Conservation (phyloP, 23 tunicate genomes). For the Corella eumyota region DNA sequence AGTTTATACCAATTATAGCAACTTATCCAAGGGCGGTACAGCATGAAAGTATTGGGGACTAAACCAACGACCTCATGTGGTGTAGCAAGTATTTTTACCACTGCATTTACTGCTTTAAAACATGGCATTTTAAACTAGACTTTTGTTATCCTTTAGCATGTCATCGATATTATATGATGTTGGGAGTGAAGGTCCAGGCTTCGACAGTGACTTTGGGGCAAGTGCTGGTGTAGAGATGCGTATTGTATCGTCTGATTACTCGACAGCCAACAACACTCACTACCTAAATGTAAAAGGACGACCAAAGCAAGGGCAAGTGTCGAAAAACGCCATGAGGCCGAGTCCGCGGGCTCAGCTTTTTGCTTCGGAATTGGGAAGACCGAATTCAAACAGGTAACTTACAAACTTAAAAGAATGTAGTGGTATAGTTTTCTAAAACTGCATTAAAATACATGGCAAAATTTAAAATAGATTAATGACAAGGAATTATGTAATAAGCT, state of each 20-base stretch:
- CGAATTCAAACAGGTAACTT: background rate
- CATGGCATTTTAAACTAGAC: too few relatives aligned
- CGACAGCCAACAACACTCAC: conserved; percentile 7
- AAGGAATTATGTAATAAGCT: too few relatives aligned
- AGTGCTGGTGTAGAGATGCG: conserved; percentile 86
- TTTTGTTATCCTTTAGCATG: too few relatives aligned
- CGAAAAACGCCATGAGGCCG: conserved; percentile 2
- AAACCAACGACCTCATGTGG: too few relatives aligned
- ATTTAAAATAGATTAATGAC: too few relatives aligned
- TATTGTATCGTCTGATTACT: conserved; percentile 79
- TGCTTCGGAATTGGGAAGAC: conserved; percentile 1
- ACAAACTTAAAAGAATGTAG: background rate
- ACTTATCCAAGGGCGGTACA: too few relatives aligned
- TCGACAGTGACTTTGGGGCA: conserved; percentile 92
- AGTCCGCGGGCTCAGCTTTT: background rate
- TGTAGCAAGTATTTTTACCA: too few relatives aligned
- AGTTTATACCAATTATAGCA: too few relatives aligned
- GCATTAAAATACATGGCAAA: background rate
- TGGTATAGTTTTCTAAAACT: background rate
- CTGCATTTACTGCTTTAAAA: too few relatives aligned
- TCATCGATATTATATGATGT: conserved; percentile 1
- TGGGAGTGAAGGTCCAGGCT: conserved; percentile 62
- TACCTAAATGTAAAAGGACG: background rate
- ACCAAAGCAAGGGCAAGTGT: background rate
- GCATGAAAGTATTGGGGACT: too few relatives aligned